phyloP scores from a whole-genome alignment of 2,113 vertebrate genomes.

The Pyrgilauda ruficollis region DNA sequence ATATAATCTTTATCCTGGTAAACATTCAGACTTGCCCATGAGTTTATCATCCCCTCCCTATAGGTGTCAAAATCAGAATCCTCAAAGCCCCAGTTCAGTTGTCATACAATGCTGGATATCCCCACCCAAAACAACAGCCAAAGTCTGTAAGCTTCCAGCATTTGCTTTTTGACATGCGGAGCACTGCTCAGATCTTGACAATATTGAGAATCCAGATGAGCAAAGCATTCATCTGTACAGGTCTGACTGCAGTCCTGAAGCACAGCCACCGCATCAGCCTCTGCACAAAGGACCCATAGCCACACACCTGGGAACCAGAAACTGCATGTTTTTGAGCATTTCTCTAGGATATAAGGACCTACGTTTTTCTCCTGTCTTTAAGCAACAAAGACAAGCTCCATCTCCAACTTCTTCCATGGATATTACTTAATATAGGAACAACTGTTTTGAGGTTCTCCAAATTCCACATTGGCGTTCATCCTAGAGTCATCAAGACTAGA shows the following conservation, averaged over 20 bases:
- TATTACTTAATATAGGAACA: not conserved
- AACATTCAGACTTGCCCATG: not conserved
- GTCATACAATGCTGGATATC: not conserved
- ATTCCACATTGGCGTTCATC: not conserved
- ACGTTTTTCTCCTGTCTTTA: not conserved
- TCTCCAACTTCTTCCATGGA: not conserved
- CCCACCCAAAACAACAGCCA: not conserved
- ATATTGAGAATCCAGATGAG: not conserved
- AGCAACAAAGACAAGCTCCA: not conserved
- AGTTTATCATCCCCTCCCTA: fast-evolving
- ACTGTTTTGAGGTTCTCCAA: not conserved
- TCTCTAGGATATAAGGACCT: not conserved
- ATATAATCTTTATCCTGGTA: not conserved
- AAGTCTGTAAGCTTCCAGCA: not conserved
- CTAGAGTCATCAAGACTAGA: not conserved
- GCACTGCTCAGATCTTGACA: not conserved
- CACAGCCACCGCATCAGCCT: not conserved
- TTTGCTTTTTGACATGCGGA: not conserved
- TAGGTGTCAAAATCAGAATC: not conserved
- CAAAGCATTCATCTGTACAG: not conserved
- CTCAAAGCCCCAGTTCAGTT: not conserved
- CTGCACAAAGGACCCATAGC: not conserved
- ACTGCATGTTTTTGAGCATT: not conserved
- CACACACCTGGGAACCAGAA: not conserved
- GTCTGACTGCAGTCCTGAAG: not conserved